Evolutionary conservation across 2,113 vertebrate genomes (phyloP), one percentile per base, ranked within the genome.

Genomic region (Phalacrocorax carbo): DNA sequence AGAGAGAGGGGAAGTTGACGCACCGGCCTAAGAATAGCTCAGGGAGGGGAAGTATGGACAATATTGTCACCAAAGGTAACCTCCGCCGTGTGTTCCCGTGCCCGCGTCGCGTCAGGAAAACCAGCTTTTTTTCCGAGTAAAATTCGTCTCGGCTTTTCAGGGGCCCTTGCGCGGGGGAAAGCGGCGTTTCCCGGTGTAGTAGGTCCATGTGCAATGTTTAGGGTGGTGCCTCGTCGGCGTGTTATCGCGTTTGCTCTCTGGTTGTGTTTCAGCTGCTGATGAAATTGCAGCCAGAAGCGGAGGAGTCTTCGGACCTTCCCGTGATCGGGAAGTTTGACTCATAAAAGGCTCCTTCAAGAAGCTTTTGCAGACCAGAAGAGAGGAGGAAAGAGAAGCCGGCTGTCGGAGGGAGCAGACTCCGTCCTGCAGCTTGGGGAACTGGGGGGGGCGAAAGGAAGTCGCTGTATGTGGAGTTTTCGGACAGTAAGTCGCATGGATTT

Each of bases 381-480:
- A 60, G 65, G 36, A 42, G 80, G 89, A 58, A 57, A 40, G 44
- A 69, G 60, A 44, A 21, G 52, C 36, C 44, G 93, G 91, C 71
- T 88, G 95, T 34, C 26, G 29, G 80, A 44, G 82, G 86, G 93
- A 96, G 92, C 90, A 26, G 93, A 69, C 15, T 88, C 90, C 5
- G 49, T 55, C 73, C 94, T 68, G 96, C 92, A 89, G 76, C 69
- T 69, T 9, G 95, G 51, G 88, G 88, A 89, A n/a, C 36, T 34
- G 60, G 15, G 62, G 93, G 52, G 84, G 58, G n/a, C 13, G 20
- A 16, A 54, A 80, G 86, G 75, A 84, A 77, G 95, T 11, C 46
- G 94, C 97, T 97, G 96, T 27, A 95, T 98, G 97, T 96, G 98
- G 96, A 97, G 91, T 78, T 96, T 93, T 83, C 15, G 94, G 96